Evolutionary conservation across 2,113 vertebrate genomes (phyloP), one percentile per base, ranked within the genome.

Genomic region (Ibidorhyncha struthersii): DNA sequence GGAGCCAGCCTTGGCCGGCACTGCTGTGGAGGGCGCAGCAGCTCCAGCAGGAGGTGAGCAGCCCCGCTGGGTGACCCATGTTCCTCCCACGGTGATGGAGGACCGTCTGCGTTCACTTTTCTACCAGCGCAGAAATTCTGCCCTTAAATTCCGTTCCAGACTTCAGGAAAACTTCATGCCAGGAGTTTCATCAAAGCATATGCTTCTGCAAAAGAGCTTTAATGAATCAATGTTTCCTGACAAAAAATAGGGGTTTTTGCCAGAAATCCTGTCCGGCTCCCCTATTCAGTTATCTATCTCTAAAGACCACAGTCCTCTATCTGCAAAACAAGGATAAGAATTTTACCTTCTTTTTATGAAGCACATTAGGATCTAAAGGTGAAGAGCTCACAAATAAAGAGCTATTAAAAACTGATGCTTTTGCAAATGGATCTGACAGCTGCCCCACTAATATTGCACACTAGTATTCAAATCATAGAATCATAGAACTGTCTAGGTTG

Each of bases 201-300:
- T 76, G 84, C 82, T 87, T 82, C 78, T 82, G 78, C 49, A 80
- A 50, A 72, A 88, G 78, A 85, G 62, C 58, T 93, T 94, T 92
- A 94, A 81, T 88, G 92, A 93, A 93, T 90, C 79, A 43, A 34
- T 86, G 62, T 90, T 90, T 96, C 69, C 62, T 95, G 88, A 90
- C 85, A 78, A 81, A 93, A 96, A 89, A 10, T 4, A 77, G 45
- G 45, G 45, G 45, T n/a, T 89, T 81, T 86, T 88, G 82, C 88
- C 88, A 94, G 90, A 81, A 96, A 95, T 86, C 20, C 71, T 4
- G 59, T 89, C 77, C 91, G 89, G 86, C 43, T 84, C 43, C 65
- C 63, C 56, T 74, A 34, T 89, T 89, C 77, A 61, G 61, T 88
- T 87, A 88, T 62, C 82, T 66, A 27, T 78, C 76, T 91, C 81